These are phyloP conservation scores for Mormyrus lacerda DNA, from an alignment of 2,113 vertebrate genomes.

Conservation along the genomic window DNA sequence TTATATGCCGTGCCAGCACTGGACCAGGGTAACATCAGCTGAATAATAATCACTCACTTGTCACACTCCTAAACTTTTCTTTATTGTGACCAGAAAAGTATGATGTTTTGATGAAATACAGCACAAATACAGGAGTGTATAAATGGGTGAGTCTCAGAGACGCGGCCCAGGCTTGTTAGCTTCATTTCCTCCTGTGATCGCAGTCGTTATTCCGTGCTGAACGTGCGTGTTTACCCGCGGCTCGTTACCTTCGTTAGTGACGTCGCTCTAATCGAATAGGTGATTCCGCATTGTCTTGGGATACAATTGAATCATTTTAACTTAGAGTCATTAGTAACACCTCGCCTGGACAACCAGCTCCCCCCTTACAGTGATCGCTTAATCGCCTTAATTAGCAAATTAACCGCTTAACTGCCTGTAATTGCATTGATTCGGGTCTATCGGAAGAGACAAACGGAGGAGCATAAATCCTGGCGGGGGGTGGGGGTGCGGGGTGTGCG, in stretches of 20 bases:
- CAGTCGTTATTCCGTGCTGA: background rate
- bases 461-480: slow-evolving; percentile 20
- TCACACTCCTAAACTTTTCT: background rate
- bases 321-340: slow-evolving; percentile 28
- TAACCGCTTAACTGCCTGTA: slow-evolving; percentile 37
- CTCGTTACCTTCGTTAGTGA: background rate
- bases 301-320: slow-evolving; percentile 42
- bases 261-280: background rate
- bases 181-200: background rate
- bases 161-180: background rate
- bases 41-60: background rate
- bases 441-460: slow-evolving; percentile 26
- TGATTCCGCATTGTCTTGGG: background rate
- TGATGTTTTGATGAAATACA: background rate
- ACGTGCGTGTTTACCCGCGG: background rate
- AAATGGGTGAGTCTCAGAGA: background rate
- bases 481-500: background rate
- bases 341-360: slow-evolving; percentile 10
- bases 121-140: background rate
- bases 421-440: slow-evolving; percentile 36
- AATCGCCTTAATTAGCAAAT: slow-evolving; percentile 47
- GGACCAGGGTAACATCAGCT: background rate
- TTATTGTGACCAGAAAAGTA: background rate
- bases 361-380: slow-evolving; percentile 30
- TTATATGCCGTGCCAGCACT: slow-evolving; percentile 27